Evolutionary conservation across 2,797 vertebrate genomes (phyloP).

Genomic region (Tokudaia muenninki): DNA sequence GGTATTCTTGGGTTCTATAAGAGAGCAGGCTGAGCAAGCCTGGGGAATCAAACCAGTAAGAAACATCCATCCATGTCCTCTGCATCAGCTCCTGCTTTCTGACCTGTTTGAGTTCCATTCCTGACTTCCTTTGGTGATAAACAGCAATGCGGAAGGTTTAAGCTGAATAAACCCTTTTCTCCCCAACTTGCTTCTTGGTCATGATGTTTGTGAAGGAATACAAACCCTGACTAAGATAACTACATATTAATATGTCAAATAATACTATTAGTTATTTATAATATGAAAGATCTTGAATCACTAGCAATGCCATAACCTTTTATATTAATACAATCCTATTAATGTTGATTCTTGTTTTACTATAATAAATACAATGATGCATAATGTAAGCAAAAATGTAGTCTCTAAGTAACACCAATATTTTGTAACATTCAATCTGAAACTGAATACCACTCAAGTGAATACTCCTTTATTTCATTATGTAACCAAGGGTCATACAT

Average conservation of each 20-base stretch:
- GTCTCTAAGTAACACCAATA: conserved; percentile 12
- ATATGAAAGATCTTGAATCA: conserved; percentile 16
- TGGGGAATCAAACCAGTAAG: too few species aligned
- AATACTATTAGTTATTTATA: not conserved
- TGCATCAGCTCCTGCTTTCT: too few species aligned
- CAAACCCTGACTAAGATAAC: not conserved
- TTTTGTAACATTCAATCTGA: not conserved
- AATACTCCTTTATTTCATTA: conserved; percentile 56
- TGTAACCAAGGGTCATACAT: conserved; percentile 27
- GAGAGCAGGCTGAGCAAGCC: too few species aligned
- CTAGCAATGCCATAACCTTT: not conserved
- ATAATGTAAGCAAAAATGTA: not conserved
- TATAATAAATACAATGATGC: conserved; percentile 9
- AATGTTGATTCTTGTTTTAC: not conserved
- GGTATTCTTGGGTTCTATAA: too few species aligned
- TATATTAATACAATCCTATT: not conserved
- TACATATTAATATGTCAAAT: not conserved
- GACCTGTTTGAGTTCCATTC: too few species aligned
- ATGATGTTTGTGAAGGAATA: too few species aligned
- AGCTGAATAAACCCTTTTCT: too few species aligned
- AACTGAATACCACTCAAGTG: conserved; percentile 41
- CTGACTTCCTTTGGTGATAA: too few species aligned
- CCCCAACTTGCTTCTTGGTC: too few species aligned
- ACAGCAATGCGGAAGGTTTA: too few species aligned
- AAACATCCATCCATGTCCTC: too few species aligned